Percentiles rank a stretch among this genome's conserved stretches.
phyloP scores from a whole-genome alignment of 2,888 invertebrate species.

The Helleia helle region DNA sequence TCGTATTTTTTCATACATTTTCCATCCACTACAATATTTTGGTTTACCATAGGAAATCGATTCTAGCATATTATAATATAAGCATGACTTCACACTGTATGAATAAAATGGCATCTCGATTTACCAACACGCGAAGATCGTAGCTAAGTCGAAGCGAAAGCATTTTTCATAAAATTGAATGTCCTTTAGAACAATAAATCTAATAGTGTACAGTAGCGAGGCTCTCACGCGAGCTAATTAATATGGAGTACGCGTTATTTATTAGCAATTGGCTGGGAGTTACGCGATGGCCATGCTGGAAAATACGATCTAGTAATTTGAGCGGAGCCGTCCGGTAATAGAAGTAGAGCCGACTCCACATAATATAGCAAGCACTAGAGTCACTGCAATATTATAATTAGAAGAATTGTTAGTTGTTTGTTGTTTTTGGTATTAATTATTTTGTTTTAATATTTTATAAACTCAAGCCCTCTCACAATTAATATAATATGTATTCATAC shows the following conservation, averaged over 20 bases:
- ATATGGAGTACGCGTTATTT: constrained; percentile 60
- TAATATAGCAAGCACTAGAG: too few species aligned
- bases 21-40: too few species aligned
- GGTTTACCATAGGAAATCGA: constrained; percentile 5
- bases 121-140: constrained; percentile 29
- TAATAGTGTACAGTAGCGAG: constrained; percentile 48
- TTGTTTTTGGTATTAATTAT: too few species aligned
- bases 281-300: constrained; percentile 25
- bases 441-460: too few species aligned
- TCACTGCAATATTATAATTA: too few species aligned
- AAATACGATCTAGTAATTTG: constrained; percentile 20
- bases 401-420: too few species aligned
- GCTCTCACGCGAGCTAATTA: constrained; percentile 60
- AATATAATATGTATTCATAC: too few species aligned
- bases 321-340: not conserved
- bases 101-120: constrained; percentile 17
- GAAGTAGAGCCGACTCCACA: too few species aligned
- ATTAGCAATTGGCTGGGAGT: constrained; percentile 36
- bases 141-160: constrained; percentile 26
- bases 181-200: constrained; percentile 44
- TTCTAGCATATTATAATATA: not conserved
- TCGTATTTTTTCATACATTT: too few species aligned
- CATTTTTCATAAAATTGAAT: constrained; percentile 57
- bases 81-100: constrained; percentile 6
- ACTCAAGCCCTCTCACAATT: too few species aligned